Base-by-base conservation (phyloP, 2,888 invertebrate species). In the Anarsia innoxiella region DNA sequence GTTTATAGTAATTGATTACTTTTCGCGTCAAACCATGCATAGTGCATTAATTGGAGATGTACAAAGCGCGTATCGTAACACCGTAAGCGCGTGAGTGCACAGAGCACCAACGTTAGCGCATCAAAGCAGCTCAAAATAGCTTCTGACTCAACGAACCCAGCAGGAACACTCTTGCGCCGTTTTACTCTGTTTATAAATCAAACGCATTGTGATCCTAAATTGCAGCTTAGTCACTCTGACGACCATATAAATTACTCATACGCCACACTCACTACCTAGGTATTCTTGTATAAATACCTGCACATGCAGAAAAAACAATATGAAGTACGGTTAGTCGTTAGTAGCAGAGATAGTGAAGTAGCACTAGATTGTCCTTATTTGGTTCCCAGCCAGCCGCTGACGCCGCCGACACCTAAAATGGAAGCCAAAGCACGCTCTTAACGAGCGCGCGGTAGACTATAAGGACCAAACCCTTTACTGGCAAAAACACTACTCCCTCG, bases 121-220 rank as follows among this genome's bases (percentile, higher is more conserved):
- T 66, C 66, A 61, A 66, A 58, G 51, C 51, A 15, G 52, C 63
- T 66, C 45, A 58, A 72, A 78, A 79, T 80, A 80, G 59, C 56
- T 42, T 42, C 59, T 80, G 82, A 82, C 58, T 79, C 78, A 79
- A 13, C 10, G 6, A 56, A n/a, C 33, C 26, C 36, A n/a, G 9
- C 36, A 28, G 36, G 40, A 26, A 8, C 36, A 19, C 12, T 36
- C 12, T 9, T 31, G 15, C 26, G 10, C 34, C 12, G 23, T 23
- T 37, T 37, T 31, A 32, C 49, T 61, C 56, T 57, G 55, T 64
- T 65, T 62, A 55, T 59, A 57, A 60, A 60, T 55, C 49, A 56
- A 56, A 48, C 48, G 45, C 45, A 55, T 54, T 56, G 54, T 53
- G 42, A 37, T 42, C 48, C 54, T 49, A 48, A 59, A 62, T 62